Base-by-base conservation (phyloP, 2,797 vertebrate species). In the Peromyscus eremicus region DNA sequence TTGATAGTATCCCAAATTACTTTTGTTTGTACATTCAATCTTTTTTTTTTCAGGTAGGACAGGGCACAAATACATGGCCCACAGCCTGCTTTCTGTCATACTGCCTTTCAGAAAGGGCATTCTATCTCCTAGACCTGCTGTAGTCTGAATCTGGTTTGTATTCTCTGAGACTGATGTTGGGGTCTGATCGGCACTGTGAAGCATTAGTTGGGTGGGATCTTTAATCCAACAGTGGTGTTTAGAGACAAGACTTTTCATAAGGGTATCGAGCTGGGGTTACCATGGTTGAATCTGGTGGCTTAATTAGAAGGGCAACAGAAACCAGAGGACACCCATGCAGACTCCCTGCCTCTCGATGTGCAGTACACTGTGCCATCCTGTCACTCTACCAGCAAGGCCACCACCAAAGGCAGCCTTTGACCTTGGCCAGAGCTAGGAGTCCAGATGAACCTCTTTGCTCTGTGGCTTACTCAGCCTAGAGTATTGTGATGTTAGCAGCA, bases 311-410 rank as follows among this genome's bases (percentile, higher is more conserved):
- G 82, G 0, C 7, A 0, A 77, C 19, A 57, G 81, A 49, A 5
- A 46, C 12, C 62, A 70, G 62, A 17, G 2, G 49, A 70, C 37
- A 70, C 9, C 14, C 37, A 43, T 16, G 49, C 17, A 11, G 19
- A 27, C 49, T 70, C 46, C 21, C 16, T 37, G 2, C 6, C 14
- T 43, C 37, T 77, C 21, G n/a, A 52, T 17, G 10, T 29, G 49
- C 55, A 6, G 1, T 12, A 10, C 4, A 13, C 16, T 46, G 10
- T 12, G 32, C 16, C 17, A n/a, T 7, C 0, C 52, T n/a, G 13
- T 16, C 13, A 17, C 37, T 62, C 37, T 52, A 2, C 55, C 7
- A 64, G 34, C 27, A 55, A 64, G 43, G 4, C 6, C 75, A 93
- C 40, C 37, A 29, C 49, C 32, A 16, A 55, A 57, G 55, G 21